These are phyloP conservation scores for Miichthys miiuy DNA, from an alignment of 2,797 vertebrate genomes.

Conservation along the genomic window DNA sequence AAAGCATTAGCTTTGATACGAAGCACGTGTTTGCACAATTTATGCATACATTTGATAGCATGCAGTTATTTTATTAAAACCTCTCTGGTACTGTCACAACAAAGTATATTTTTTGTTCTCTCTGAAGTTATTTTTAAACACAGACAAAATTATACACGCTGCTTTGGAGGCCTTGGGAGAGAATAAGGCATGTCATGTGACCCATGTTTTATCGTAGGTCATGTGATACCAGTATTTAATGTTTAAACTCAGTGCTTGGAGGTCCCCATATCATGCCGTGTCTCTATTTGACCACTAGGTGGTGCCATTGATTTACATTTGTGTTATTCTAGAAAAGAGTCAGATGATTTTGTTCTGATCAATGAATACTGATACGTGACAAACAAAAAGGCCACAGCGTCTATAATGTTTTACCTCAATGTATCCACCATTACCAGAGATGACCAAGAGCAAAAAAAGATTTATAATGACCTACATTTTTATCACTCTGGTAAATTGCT, in stretches of 20 bases:
- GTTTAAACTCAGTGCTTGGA: background rate
- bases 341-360: background rate
- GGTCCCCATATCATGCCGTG: fast-evolving
- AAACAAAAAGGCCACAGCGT: background rate
- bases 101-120: background rate
- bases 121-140: background rate
- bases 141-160: background rate
- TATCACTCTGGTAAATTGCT: background rate
- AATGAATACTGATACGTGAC: background rate
- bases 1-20: background rate
- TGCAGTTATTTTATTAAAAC: background rate
- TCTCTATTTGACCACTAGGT: slow-evolving; percentile 58
- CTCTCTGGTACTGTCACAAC: background rate
- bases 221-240: slow-evolving; percentile 21
- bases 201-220: background rate
- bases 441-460: background rate
- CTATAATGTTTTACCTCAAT: background rate
- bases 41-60: background rate
- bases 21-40: background rate
- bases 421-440: background rate
- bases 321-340: background rate
- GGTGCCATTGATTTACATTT: slow-evolving; percentile 41
- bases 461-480: background rate
- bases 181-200: slow-evolving; percentile 5
- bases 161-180: background rate